Conservation (phyloP, 1,140 invertebrate species). For the Akabosia matsudoensis region DNA sequence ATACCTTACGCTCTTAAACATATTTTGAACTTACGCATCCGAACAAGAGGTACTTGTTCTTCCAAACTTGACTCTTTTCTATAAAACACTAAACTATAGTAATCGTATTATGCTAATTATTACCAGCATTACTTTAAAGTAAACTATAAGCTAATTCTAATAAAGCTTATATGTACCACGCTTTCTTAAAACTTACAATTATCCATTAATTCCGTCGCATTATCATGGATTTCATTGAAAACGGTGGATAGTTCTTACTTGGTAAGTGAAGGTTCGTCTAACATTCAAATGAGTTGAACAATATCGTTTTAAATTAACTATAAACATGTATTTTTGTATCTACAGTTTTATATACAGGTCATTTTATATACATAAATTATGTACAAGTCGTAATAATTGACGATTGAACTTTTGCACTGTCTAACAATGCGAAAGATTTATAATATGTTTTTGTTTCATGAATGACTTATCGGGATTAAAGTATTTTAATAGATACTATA, state of each 20-base stretch:
- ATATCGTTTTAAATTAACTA: neutral
- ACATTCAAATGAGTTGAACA: too few species aligned
- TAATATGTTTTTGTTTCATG: neutral
- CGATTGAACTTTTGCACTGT: neutral
- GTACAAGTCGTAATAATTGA: neutral
- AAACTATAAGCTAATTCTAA: too few species aligned
- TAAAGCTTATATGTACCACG: neutral
- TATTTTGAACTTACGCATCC: conserved; percentile 5
- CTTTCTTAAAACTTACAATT: neutral
- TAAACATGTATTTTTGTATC: neutral
- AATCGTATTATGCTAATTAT: too few species aligned
- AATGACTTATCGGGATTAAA: too few species aligned
- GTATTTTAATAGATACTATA: neutral
- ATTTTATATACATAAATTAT: conserved; percentile 9
- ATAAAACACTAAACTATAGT: too few species aligned
- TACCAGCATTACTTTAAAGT: too few species aligned
- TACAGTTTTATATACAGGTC: neutral
- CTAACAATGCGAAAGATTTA: neutral
- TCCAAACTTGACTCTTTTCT: too few species aligned
- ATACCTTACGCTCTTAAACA: neutral
- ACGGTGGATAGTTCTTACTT: neutral
- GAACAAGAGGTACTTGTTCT: too few species aligned
- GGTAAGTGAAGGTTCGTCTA: neutral
- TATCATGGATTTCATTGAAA: neutral
- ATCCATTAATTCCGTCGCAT: neutral